Conservation (phyloP, 2,797 vertebrate species). For the Chrosomus eos region DNA sequence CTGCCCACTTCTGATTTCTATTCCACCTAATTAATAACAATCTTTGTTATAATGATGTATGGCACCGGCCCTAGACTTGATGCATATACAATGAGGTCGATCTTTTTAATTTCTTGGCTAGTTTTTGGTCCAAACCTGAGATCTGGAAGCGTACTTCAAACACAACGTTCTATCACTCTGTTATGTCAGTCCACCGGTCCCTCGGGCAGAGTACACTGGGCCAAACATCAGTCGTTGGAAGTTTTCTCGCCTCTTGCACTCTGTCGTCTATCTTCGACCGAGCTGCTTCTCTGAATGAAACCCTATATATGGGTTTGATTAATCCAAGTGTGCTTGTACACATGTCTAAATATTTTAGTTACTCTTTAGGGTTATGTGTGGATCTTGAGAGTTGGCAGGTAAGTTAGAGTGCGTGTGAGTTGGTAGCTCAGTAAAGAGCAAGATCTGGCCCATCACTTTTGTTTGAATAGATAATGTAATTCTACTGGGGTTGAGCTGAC, state of each 20-base stretch:
- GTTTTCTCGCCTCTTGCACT: not conserved
- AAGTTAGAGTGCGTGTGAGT: constrained; percentile 42
- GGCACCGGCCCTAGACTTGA: constrained; percentile 75
- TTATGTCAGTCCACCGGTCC: constrained; percentile 80
- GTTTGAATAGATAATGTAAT: constrained; percentile 98
- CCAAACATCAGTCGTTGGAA: constrained; percentile 81
- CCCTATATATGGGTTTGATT: constrained; percentile 84
- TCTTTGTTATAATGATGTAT: constrained; percentile 83
- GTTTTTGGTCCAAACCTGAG: constrained; percentile 62
- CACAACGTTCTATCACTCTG: constrained; percentile 69
- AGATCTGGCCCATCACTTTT: constrained; percentile 94
- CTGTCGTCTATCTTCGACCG: constrained; percentile 82
- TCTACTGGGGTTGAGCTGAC: constrained; percentile 91
- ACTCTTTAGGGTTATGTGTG: constrained; percentile 54
- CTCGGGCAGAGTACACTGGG: constrained; percentile 81
- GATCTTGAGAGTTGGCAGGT: constrained; percentile 59
- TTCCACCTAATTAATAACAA: constrained; percentile 84
- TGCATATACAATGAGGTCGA: constrained; percentile 79
- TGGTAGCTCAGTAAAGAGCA: constrained; percentile 74
- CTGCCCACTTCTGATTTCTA: constrained; percentile 77
- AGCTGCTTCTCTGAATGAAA: constrained; percentile 85
- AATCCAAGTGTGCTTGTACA: constrained; percentile 61
- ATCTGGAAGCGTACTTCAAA: constrained; percentile 64
- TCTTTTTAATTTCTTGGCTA: constrained; percentile 69
- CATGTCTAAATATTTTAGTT: constrained; percentile 49